Evolutionary conservation across 2,797 vertebrate species (phyloP).

Genomic region (Apogon talboti): DNA sequence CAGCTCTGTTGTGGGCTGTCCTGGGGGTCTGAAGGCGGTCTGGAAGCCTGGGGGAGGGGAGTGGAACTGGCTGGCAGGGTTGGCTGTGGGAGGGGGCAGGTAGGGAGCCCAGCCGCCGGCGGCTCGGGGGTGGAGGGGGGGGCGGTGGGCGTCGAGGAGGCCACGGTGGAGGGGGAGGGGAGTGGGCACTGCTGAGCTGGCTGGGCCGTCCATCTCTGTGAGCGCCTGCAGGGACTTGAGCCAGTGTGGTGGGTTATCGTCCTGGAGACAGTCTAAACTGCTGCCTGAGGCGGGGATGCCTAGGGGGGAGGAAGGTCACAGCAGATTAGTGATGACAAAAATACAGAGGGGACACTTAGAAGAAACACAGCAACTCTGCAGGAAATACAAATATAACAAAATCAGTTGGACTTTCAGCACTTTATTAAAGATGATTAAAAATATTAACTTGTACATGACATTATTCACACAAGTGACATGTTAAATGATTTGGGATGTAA

Average conservation of each 20-base stretch:
- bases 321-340: slow-evolving; percentile 17
- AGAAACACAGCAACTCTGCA: background rate
- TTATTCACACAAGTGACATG: background rate
- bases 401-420: background rate
- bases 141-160: slow-evolving; percentile 88
- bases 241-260: slow-evolving; percentile 99
- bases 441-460: background rate
- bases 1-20: slow-evolving; percentile 98
- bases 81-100: slow-evolving; percentile 88
- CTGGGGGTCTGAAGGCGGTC: slow-evolving; percentile 98
- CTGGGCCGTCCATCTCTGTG: slow-evolving; percentile 97
- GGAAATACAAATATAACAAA: background rate
- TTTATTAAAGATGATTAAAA: background rate
- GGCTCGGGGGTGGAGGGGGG: slow-evolving; percentile 93
- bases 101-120: slow-evolving; percentile 94
- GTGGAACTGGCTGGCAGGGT: slow-evolving; percentile 92
- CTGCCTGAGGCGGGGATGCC: slow-evolving; percentile 95
- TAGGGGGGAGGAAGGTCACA: slow-evolving; percentile 58
- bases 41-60: slow-evolving; percentile 98
- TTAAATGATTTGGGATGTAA: too few relatives aligned
- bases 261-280: slow-evolving; percentile 98
- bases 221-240: slow-evolving; percentile 98
- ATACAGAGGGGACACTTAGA: background rate
- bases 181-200: slow-evolving; percentile 83
- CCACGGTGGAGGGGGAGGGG: slow-evolving; percentile 87